Evolutionary conservation across 2,888 invertebrate genomes (phyloP).

Genomic region (Deilephila porcellus): DNA sequence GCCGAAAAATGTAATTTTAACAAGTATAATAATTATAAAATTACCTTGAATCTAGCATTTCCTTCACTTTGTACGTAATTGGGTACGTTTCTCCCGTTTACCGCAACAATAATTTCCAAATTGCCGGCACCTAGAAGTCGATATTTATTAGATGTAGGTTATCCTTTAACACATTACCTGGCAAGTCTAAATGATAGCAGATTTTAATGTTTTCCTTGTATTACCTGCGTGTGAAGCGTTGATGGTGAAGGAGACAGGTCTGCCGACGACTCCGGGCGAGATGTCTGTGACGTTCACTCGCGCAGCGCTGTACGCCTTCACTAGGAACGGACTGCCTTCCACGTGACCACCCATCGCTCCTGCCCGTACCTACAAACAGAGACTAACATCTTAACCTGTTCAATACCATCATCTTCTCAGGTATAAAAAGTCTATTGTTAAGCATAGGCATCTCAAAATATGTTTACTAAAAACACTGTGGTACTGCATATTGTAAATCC

Average conservation of each 20-base stretch:
- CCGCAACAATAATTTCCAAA: conserved; percentile 98
- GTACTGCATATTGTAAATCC: too few relatives aligned
- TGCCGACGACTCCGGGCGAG: conserved; percentile 94
- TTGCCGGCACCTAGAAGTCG: conserved; percentile 92
- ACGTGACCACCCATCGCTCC: conserved; percentile 90
- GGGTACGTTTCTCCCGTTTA: conserved; percentile 97
- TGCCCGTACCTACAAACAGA: conserved; percentile 67
- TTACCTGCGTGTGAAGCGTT: conserved; percentile 89
- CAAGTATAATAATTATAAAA: not conserved
- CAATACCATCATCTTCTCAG: too few relatives aligned
- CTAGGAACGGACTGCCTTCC: conserved; percentile 97
- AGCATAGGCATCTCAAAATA: too few relatives aligned
- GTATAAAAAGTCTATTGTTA: too few relatives aligned
- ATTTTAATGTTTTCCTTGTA: not conserved
- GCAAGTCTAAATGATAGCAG: not conserved
- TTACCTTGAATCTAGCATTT: conserved; percentile 95
- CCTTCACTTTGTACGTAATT: conserved; percentile 99
- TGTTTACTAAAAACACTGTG: too few relatives aligned
- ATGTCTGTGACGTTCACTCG: conserved; percentile 98
- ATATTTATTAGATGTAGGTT: conserved; percentile 29
- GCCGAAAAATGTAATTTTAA: not conserved
- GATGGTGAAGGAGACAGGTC: conserved; percentile 97
- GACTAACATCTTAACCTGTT: not conserved
- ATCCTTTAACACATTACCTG: not conserved
- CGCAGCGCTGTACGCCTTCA: conserved; percentile 97